Evolutionary conservation across 2,113 vertebrate species (phyloP).

Genomic region (Bos javanicus): DNA sequence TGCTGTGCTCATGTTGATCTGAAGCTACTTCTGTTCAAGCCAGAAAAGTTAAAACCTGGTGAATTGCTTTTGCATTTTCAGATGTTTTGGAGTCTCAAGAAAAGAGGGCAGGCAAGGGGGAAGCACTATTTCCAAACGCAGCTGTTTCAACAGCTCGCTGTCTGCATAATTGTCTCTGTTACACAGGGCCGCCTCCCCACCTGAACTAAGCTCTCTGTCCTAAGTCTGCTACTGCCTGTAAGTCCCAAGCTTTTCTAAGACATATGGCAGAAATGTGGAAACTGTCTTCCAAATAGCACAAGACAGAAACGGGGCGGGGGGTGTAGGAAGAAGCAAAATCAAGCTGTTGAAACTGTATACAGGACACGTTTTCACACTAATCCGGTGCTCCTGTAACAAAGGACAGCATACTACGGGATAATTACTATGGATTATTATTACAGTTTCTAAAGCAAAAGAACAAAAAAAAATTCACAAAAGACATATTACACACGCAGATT

Average conservation of each 20-base stretch:
- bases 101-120: constrained; percentile 28
- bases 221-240: neutral
- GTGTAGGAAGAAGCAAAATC: constrained; percentile 26
- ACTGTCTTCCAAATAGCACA: neutral
- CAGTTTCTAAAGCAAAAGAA: constrained; percentile 47
- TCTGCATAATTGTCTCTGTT: neutral
- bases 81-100: constrained; percentile 33
- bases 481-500: constrained; percentile 18
- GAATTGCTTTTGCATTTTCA: constrained; percentile 51
- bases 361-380: constrained; percentile 57
- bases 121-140: constrained; percentile 34
- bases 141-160: constrained; percentile 35
- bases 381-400: constrained; percentile 25
- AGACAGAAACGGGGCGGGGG: neutral
- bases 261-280: constrained; percentile 64
- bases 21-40: constrained; percentile 49
- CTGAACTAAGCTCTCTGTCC: neutral
- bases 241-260: constrained; percentile 23
- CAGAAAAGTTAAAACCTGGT: constrained; percentile 63
- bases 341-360: constrained; percentile 9
- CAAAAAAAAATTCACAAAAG: constrained; percentile 37
- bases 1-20: neutral
- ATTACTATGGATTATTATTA: constrained; percentile 37
- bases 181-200: neutral
- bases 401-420: neutral